phyloP scores from a whole-genome alignment of 1,140 invertebrate genomes.

The Neuroterus valhalla region DNA sequence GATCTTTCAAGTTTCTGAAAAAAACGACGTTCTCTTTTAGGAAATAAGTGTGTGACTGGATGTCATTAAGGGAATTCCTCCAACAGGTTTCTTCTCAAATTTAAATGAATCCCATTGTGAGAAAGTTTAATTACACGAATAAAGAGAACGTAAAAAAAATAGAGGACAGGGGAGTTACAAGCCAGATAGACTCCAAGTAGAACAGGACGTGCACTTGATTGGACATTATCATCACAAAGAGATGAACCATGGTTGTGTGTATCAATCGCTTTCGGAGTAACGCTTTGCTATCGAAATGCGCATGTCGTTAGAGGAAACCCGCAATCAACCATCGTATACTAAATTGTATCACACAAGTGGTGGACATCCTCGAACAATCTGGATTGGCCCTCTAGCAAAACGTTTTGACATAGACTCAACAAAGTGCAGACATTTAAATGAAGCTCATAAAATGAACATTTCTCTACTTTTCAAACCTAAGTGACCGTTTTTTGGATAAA shows the following conservation, averaged over 20 bases:
- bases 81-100: background rate
- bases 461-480: too few species aligned
- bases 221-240: conserved; percentile 61
- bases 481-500: too few species aligned
- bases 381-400: too few species aligned
- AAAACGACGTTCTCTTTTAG: too few species aligned
- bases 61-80: too few species aligned
- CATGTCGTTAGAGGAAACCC: conserved; percentile 11
- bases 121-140: conserved; percentile 1
- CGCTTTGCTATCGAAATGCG: conserved; percentile 8
- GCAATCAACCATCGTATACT: background rate
- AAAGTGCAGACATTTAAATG: too few species aligned
- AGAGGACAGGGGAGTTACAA: background rate
- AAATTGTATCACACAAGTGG: background rate
- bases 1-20: too few species aligned
- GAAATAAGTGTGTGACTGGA: too few species aligned
- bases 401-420: too few species aligned
- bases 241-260: background rate
- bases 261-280: background rate
- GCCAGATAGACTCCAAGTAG: background rate
- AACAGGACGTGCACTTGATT: conserved; percentile 46
- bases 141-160: conserved; percentile 2
- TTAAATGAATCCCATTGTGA: background rate
- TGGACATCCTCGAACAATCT: background rate
- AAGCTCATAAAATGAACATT: too few species aligned